Percentiles rank a stretch among this genome's conserved stretches.
Evolutionary conservation across 2,113 vertebrate genomes (phyloP).

Genomic region (Brevimyrus niger): DNA sequence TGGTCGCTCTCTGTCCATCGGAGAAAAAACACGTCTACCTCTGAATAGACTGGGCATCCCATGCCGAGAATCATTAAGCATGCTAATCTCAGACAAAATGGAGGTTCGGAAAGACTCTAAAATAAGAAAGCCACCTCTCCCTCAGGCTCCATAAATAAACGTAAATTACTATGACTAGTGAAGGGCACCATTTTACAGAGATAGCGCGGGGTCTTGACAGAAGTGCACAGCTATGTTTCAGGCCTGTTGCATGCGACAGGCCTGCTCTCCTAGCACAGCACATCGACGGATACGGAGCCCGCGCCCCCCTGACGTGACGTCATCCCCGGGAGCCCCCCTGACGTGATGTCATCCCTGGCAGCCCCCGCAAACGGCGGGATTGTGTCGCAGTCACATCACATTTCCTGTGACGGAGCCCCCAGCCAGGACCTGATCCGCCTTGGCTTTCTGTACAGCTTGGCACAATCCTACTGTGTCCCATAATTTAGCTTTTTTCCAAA

Average conservation of each 20-base stretch:
- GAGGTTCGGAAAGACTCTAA: neutral
- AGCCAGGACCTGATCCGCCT: neutral
- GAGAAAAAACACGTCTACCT: neutral
- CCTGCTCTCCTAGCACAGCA: neutral
- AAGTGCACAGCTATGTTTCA: neutral
- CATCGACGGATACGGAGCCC: neutral
- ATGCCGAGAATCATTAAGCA: neutral
- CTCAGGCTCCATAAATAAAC: neutral
- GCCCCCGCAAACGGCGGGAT: constrained; percentile 11
- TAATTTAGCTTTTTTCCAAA: constrained; percentile 12
- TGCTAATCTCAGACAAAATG: neutral
- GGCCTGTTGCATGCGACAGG: neutral
- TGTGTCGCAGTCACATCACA: constrained; percentile 30
- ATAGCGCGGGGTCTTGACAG: neutral
- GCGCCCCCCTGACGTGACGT: constrained; percentile 13
- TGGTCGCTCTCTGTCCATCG: neutral
- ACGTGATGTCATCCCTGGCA: constrained; percentile 10
- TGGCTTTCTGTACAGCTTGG: constrained; percentile 8
- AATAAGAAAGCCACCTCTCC: neutral
- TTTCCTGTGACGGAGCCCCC: constrained; percentile 29
- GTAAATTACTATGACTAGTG: neutral
- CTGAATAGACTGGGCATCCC: no score
- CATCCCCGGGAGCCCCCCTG: constrained; percentile 11
- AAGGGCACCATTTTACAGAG: neutral
- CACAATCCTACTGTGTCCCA: neutral